Base-by-base conservation (phyloP, 2,797 vertebrate species). In the Botia kubotai region DNA sequence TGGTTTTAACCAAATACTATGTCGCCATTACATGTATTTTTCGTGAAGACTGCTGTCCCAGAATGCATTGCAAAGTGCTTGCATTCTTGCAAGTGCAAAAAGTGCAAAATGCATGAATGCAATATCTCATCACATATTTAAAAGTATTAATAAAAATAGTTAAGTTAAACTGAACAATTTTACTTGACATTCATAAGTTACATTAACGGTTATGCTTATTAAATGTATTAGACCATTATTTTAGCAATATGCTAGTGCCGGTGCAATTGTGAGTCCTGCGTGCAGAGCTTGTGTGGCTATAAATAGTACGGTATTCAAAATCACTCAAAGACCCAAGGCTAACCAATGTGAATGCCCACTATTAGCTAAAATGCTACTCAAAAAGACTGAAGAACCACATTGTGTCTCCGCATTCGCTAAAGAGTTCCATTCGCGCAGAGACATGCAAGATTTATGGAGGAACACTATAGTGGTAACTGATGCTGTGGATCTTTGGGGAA, bases 391-490 rank as follows among this genome's bases (percentile, higher is more conserved):
- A 63, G 19, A 60, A 78, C 55, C 36, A 65, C 36, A 75, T 21
- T n/a, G 48, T 55, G 14, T 75, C 57, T 80, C 55, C 19, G 55
- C 80, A 84, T 83, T 78, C 80, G 78, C 48, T 53, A 80, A 53
- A 43, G 13, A 66, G 48, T 63, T 77, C 75, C 74, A 80, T 53
- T 77, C 72, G 70, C 29, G 69, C 58, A 82, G 88, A 89, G 89
- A 88, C 86, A 87, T 88, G 75, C 77, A 89, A 93, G 92, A 94
- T 94, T 94, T 93, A 94, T 93, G 91, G 90, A 79, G 90, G 80
- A 88, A 84, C 88, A 80, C 84, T 87, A 26, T 26, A 26, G 84
- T 88, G 87, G 86, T 92, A 92, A 77, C 89, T 90, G 87, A 89
- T 91, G 89, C 75, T 79, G 75, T 75, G 89, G 84, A 79, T 89